A percentile compares a stretch with the other conserved stretches of the same genome.
These are phyloP conservation scores for Gymnocheta viridis DNA, from an alignment of 2,888 invertebrate species.

Conservation along the genomic window DNA sequence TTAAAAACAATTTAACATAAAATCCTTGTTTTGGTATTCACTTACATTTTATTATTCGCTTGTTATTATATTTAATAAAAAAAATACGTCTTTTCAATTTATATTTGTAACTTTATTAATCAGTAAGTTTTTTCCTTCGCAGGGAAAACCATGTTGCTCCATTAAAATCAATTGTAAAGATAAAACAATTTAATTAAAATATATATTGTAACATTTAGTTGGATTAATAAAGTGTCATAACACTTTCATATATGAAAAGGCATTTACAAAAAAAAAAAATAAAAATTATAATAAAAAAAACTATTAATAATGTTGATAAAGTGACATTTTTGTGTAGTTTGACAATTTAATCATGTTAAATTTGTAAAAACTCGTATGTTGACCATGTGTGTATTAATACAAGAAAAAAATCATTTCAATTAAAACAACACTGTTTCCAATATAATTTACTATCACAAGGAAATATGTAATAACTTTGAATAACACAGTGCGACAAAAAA, in stretches of 20 bases:
- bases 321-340: slow-evolving; percentile 3
- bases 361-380: background rate
- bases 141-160: slow-evolving; percentile 23
- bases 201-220: background rate
- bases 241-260: background rate
- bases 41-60: background rate
- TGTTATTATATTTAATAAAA: background rate
- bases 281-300: background rate
- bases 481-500: too few relatives aligned
- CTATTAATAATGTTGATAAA: background rate
- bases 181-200: slow-evolving; percentile 5
- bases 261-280: background rate
- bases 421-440: slow-evolving; percentile 13
- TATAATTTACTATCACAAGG: background rate
- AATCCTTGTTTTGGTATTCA: too few relatives aligned
- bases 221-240: background rate
- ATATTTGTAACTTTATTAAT: background rate
- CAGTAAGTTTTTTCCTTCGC: background rate
- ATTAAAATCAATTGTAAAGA: background rate
- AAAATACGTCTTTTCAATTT: background rate
- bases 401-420: background rate
- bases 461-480: too few relatives aligned
- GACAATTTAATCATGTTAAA: slow-evolving; percentile 23
- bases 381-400: background rate
- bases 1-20: too few relatives aligned